These are phyloP conservation scores for Coenonympha glycerion DNA, from an alignment of 2,888 invertebrate species.

Conservation along the genomic window DNA sequence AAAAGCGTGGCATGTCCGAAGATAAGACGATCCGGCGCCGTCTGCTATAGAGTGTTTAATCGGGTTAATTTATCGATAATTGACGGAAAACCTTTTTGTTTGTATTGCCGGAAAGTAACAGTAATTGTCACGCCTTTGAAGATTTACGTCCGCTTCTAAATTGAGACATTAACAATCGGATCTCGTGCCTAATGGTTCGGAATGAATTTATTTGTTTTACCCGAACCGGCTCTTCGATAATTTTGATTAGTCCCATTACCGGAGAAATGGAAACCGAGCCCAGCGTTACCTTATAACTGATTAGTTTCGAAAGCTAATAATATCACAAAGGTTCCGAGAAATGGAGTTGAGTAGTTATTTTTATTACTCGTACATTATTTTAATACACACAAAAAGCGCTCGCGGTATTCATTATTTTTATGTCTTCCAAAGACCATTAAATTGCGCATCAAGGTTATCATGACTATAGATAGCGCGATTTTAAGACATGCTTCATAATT, in stretches of 20 bases:
- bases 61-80: constrained; percentile 77
- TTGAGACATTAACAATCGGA: constrained; percentile 75
- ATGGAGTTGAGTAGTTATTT: constrained; percentile 18
- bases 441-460: constrained; percentile 21
- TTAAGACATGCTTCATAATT: constrained; percentile 25
- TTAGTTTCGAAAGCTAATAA: constrained; percentile 21
- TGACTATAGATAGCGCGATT: constrained; percentile 24
- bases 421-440: constrained; percentile 24
- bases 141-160: constrained; percentile 76
- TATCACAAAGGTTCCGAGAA: constrained; percentile 17
- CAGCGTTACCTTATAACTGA: constrained; percentile 35
- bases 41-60: constrained; percentile 70
- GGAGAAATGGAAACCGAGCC: constrained; percentile 41
- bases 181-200: constrained; percentile 75
- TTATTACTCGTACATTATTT: constrained; percentile 22
- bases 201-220: constrained; percentile 74
- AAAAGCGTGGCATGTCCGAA: constrained; percentile 72
- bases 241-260: constrained; percentile 46
- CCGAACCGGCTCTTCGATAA: constrained; percentile 61
- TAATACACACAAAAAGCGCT: constrained; percentile 15
- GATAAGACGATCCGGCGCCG: constrained; percentile 72
- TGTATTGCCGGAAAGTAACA: constrained; percentile 75
- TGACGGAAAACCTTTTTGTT: constrained; percentile 76
- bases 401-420: constrained; percentile 19
- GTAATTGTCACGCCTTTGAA: constrained; percentile 77